Conservation (phyloP, 1,140 invertebrate species). For the Bathynomus jamesi region DNA sequence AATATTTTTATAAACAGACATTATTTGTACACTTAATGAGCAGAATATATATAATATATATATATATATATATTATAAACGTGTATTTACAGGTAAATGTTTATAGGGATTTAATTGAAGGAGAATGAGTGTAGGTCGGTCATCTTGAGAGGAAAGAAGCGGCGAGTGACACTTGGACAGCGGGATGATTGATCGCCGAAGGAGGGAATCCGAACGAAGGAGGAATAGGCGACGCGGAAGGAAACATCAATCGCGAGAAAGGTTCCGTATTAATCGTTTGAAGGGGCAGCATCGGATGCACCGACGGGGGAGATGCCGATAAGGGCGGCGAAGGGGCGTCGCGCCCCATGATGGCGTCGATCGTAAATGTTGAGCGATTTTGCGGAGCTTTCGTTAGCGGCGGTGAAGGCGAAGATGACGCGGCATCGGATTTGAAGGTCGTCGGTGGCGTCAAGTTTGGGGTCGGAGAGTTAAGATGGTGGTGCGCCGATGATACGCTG, state of each 20-base stretch:
- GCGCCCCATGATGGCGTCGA: conserved; percentile 38
- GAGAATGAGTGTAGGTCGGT: neutral
- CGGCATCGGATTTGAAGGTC: conserved; percentile 28
- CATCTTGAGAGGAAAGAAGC: neutral
- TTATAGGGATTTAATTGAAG: neutral
- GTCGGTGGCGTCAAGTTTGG: conserved; percentile 44
- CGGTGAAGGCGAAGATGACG: conserved; percentile 40
- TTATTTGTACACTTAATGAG: neutral
- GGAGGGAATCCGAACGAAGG: no score
- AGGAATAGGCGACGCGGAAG: neutral
- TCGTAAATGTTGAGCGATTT: conserved; percentile 32
- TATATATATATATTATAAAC: neutral
- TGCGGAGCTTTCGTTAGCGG: conserved; percentile 34
- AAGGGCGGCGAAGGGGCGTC: conserved; percentile 24
- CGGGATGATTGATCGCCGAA: no score
- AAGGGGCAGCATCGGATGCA: conserved; percentile 10
- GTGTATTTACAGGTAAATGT: neutral
- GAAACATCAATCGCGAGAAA: neutral
- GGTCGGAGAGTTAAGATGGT: conserved; percentile 47
- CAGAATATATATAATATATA: neutral
- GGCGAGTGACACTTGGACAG: neutral
- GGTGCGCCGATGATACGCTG: conserved; percentile 41
- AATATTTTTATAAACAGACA: neutral
- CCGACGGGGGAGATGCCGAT: conserved; percentile 29
- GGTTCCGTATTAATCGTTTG: neutral